These are phyloP conservation scores for Drosophila paulistorum DNA, from an alignment of 1,140 invertebrate genomes.

Conservation along the genomic window DNA sequence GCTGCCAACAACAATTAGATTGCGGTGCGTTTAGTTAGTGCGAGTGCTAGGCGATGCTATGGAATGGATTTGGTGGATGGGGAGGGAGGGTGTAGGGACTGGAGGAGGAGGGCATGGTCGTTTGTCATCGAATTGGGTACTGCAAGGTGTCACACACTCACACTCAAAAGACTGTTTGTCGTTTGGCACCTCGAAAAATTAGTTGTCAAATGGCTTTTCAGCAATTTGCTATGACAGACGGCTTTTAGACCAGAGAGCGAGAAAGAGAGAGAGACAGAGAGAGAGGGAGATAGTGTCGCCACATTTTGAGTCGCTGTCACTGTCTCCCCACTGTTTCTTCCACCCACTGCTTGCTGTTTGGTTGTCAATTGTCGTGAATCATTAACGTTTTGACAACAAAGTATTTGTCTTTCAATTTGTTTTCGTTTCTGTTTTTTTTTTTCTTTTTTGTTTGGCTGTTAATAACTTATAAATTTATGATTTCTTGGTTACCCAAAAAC, in stretches of 20 bases:
- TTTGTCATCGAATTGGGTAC: slow-evolving; percentile 7
- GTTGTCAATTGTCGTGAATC: slow-evolving; percentile 27
- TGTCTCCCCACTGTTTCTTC: too few species aligned
- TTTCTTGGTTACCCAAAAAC: not conserved
- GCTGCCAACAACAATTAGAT: slow-evolving; percentile 78
- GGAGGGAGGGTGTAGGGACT: not conserved
- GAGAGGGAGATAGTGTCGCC: too few species aligned
- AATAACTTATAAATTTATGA: slow-evolving; percentile 69
- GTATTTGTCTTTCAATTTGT: slow-evolving; percentile 34
- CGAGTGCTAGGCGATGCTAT: slow-evolving; percentile 61
- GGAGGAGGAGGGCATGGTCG: not conserved
- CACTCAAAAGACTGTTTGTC: slow-evolving; percentile 7
- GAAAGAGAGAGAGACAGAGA: too few species aligned
- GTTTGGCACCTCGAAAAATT: slow-evolving; percentile 67
- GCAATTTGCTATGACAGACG: slow-evolving; percentile 67
- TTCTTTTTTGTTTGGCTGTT: slow-evolving; percentile 11
- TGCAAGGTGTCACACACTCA: slow-evolving; percentile 55
- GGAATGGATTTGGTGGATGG: slow-evolving; percentile 5
- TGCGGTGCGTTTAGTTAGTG: slow-evolving; percentile 73
- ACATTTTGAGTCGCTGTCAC: too few species aligned
- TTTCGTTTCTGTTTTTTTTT: not conserved
- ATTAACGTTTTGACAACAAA: slow-evolving; percentile 40
- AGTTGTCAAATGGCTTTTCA: slow-evolving; percentile 73
- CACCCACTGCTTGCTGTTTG: too few species aligned
- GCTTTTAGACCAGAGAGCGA: slow-evolving; percentile 55